phyloP scores from a whole-genome alignment of 1,140 invertebrate species.

The Chionoecetes opilio region DNA sequence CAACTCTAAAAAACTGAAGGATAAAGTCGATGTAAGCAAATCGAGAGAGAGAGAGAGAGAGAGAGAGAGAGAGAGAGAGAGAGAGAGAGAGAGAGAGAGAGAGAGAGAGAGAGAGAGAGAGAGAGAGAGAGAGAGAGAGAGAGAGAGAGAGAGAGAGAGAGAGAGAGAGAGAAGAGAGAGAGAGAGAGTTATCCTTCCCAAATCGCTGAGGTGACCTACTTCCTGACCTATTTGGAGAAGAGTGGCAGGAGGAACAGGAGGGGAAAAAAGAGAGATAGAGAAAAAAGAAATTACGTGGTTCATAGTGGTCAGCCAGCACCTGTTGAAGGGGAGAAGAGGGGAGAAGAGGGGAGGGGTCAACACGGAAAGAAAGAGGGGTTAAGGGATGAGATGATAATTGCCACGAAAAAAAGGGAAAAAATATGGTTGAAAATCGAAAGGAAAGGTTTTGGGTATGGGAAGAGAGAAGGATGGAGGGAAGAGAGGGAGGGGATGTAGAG shows the following conservation, averaged over 20 bases:
- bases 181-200: too few species aligned
- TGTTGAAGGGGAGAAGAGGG: background rate
- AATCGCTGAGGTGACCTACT: too few species aligned
- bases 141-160: background rate
- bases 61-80: background rate
- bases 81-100: background rate
- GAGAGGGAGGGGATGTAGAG: background rate
- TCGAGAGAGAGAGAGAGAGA: background rate
- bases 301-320: background rate
- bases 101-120: background rate
- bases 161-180: background rate
- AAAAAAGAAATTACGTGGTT: background rate
- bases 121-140: background rate
- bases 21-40: too few species aligned
- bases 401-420: too few species aligned
- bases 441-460: background rate
- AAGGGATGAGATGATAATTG: too few species aligned
- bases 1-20: too few species aligned
- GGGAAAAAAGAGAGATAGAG: background rate
- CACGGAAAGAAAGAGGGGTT: too few species aligned
- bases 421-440: background rate
- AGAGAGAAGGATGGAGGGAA: background rate
- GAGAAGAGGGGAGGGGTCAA: background rate
- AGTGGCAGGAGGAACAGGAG: background rate
- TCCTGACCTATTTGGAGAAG: too few species aligned